Base-by-base conservation (phyloP, 2,113 vertebrate species). In the Pteropus alecto region DNA sequence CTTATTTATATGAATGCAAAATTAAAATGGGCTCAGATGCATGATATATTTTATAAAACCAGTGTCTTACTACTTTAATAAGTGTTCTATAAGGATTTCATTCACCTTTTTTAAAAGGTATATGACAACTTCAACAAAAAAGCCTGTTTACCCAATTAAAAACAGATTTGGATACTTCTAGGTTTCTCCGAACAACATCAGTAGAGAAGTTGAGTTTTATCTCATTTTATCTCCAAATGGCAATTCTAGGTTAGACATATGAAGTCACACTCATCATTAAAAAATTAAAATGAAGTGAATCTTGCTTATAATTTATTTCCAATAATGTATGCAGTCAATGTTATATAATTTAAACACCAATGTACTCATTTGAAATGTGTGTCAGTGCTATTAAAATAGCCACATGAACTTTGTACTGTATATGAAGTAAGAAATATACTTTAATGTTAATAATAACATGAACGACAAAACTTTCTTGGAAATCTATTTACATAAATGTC, bases 1-100 rank as follows among this genome's bases (percentile, higher is more conserved):
- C 33, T 90, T 33, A 76, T 86, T 95, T 88, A 38, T 93, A 46
- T 61, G 18, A 91, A 81, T 81, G 54, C 22, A 77, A 93, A 61
- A 78, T 68, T 61, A 38, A 71, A 63, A 63, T 46, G 92, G 51
- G 54, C 24, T 83, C 51, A 90, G 33, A 76, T 71, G 38, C 22
- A 67, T 56, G 38, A 30, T 33, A 51, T 54, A 46, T 77, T 77
- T 86, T 71, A 54, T n/a, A 73, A 97, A 97, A 63, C 78, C 24
- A 41, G 60, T 78, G 19, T 73, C 76, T 41, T 18, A 71, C 48
- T 78, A 86, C 70, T 79, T 96, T 68, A 91, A 84, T 73, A 54
- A 94, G 33, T 9, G 56, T 35, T 81, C 46, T 56, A 65, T 70
- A 61, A 70, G 21, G 21, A 91, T 70, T 70, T 41, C 12, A 56